Percentiles rank a stretch among this genome's conserved stretches.
Evolutionary conservation across 2,888 invertebrate genomes (phyloP).

Genomic region (Dendrolimus houi): DNA sequence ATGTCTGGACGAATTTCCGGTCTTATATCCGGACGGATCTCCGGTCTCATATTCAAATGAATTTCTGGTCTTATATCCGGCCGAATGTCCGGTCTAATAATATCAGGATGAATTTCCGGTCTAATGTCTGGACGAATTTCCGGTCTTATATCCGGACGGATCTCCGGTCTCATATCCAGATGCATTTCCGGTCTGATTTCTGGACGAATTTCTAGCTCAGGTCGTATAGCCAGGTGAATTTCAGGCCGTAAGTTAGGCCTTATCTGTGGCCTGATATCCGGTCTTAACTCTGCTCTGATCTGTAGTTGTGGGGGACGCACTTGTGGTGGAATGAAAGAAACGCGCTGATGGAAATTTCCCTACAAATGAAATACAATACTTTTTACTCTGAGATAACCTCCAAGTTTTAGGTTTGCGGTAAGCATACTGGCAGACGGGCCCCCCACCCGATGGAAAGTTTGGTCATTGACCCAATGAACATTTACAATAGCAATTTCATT

Average conservation of each 20-base stretch:
- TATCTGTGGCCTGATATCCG: constrained; percentile 8
- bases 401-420: too few relatives aligned
- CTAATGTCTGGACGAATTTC: constrained; percentile 6
- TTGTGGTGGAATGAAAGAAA: constrained; percentile 39
- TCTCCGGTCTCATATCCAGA: constrained; percentile 15
- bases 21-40: constrained; percentile 12
- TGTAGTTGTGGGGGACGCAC: constrained; percentile 24
- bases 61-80: constrained; percentile 10
- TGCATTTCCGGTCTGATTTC: constrained; percentile 15
- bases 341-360: constrained; percentile 48
- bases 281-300: constrained; percentile 8
- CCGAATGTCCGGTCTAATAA: constrained; percentile 12
- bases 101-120: constrained; percentile 14
- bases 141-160: constrained; percentile 10
- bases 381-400: background rate
- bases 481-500: too few relatives aligned
- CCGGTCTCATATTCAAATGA: constrained; percentile 5
- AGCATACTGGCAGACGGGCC: too few relatives aligned
- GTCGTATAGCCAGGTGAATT: constrained; percentile 7
- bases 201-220: constrained; percentile 11
- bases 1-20: constrained; percentile 14
- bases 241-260: constrained; percentile 8
- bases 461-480: too few relatives aligned
- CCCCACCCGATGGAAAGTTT: too few relatives aligned
- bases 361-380: constrained; percentile 20